Evolutionary conservation across 2,888 invertebrate genomes (phyloP), one percentile per base, ranked within the genome.

Genomic region (Melieria picta): DNA sequence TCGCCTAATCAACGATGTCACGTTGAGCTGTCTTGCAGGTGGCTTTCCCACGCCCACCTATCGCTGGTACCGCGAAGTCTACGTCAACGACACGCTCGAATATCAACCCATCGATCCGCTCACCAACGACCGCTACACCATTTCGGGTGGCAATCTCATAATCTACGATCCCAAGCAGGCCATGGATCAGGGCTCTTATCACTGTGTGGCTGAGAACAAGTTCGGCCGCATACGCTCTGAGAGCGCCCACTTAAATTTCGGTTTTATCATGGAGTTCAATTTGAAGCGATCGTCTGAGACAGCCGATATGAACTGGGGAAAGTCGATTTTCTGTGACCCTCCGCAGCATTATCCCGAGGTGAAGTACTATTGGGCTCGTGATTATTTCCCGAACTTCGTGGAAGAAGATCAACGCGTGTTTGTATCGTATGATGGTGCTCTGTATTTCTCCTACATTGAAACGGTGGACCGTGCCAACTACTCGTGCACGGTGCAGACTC

Each of bases 371-470:
- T 98, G 98, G 98, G 93, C 94, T 9, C 91, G 97, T 75, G 93
- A 94, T 81, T 93, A 91, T 81, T 96, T 97, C 79, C 94, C 94
- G 0, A 96, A 96, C 85, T 94, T 97, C 79, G 96, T 98, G 1
- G 95, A 97, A 84, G 96, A 97, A 86, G 96, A 97, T 85, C 91
- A 93, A 81, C 89, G 98, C 77, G 94, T 97, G 0, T 98, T 98
- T 89, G 96, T 97, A 0, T 98, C 98, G 0, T 90, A 92, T 81
- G 97, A 98, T 88, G 98, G 98, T 58, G 94, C 97, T 11, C 89
- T 98, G 13, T 98, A 98, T 83, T 98, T 98, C 84, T 96, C 98
- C 30, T 94, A 96, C 7, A 89, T 98, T 79, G 97, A 98, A 87
- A 91, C 92, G 46, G 95, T 96, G 69, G 97, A 97, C 87, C 89